Evolutionary conservation across 1,140 invertebrate species (phyloP), one percentile per base, ranked within the genome.

Genomic region (Neodiprion fabricii): DNA sequence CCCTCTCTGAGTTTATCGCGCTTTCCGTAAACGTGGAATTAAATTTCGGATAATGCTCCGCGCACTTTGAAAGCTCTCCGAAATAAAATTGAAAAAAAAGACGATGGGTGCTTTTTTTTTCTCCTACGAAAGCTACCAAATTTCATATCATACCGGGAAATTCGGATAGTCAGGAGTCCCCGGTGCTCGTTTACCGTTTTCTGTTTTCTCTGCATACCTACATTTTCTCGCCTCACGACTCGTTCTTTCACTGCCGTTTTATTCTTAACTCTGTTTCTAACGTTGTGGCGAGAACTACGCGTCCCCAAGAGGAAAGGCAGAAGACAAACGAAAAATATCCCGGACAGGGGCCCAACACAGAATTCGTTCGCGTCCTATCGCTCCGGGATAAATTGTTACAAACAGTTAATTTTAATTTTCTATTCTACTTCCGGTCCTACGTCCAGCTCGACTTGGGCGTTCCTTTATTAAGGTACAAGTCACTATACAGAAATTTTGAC

Each of bases 161-260:
- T 14, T 66, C 53, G 28, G 17, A 21, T 66, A 28, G 40, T 10
- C 23, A 73, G 48, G 17, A 72, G 50, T 10, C 40, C 66, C 61
- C n/a, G n/a, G 66, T 50, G 49, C 65, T 49, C 66, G 72, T 28
- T 21, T 14, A 61, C 48, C 70, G 17, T 48, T 9, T 49, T 53
- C 48, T 11, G 48, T n/a, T 21, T 71, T 47, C 50, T 71, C 47
- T 71, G 68, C 48, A 65, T 66, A 48, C 66, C 40, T 67, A 17
- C 66, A 47, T 48, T 65, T 67, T n/a, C 70, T 50, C 53, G 40
- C 75, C 28, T 74, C 72, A 47, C 61, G 3, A 65, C 67, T 67
- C 48, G n/a, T 53, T 10, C 61, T 48, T 74, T 69, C 11, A 2
- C 23, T 68, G 53, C 53, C n/a, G 53, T 61, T 61, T 4, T 61